phyloP scores from a whole-genome alignment of 2,888 invertebrate genomes.

The Fragum fragum region DNA sequence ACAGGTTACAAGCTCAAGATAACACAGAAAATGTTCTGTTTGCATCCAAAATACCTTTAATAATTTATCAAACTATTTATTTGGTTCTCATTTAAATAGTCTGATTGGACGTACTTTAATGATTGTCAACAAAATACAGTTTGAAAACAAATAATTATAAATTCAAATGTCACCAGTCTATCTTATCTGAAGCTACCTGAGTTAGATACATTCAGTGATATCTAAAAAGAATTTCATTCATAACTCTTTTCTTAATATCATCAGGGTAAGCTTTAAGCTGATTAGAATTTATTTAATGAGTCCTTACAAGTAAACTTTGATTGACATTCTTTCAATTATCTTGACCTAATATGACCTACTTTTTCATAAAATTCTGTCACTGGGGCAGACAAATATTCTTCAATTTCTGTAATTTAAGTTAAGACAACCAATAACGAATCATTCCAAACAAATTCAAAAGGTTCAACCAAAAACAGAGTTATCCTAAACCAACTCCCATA shows the following conservation, averaged over 20 bases:
- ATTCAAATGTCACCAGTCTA: too few relatives aligned
- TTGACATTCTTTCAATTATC: too few relatives aligned
- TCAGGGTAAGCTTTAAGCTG: not conserved
- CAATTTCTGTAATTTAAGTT: too few relatives aligned
- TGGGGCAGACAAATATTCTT: too few relatives aligned
- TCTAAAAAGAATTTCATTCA: constrained; percentile 23
- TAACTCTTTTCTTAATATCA: not conserved
- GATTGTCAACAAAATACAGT: constrained; percentile 6
- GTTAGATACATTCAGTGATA: not conserved
- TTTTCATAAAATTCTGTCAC: too few relatives aligned
- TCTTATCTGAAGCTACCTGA: not conserved
- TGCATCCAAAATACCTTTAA: not conserved
- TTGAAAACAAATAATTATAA: not conserved
- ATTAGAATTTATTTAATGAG: not conserved
- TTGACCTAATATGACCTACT: not conserved
- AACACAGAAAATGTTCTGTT: not conserved
- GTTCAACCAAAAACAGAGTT: too few relatives aligned
- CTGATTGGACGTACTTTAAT: not conserved
- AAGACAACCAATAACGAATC: too few relatives aligned
- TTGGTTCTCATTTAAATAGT: constrained; percentile 6
- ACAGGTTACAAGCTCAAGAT: not conserved
- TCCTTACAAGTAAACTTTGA: not conserved
- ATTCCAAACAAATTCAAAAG: too few relatives aligned
- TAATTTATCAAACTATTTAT: not conserved
- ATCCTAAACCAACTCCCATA: too few relatives aligned